Base-by-base conservation (phyloP, 2,113 vertebrate genomes). In the Pipa parva region DNA sequence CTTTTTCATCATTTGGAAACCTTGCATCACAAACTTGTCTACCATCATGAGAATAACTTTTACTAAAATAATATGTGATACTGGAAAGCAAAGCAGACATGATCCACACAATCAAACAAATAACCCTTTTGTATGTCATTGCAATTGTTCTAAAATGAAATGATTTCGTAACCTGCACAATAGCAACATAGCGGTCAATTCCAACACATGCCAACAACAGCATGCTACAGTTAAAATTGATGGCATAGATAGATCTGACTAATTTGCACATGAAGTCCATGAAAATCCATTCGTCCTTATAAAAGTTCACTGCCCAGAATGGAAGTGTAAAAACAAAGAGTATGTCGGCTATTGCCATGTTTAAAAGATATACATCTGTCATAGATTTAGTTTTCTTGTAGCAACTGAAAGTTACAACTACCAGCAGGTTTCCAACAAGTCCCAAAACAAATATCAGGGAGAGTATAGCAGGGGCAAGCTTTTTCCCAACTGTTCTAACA, bases 161-260 rank as follows among this genome's bases (percentile, higher is more conserved):
- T 0, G 92, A 93, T 52, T 83, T 88, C 12, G 89, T 91, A 1
- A 91, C 93, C 73, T 92, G 92, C 0, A 98, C 95, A 0, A 98
- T 94, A 52, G 95, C 92, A 0, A 95, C 52, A 74, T 97, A 98
- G 29, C 95, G 86, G 77, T 98, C 95, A 37, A 88, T 46, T 2
- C 93, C 93, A 76, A 98, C 81, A 25, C 92, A 95, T 49, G 91
- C 88, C 60, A 98, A 74, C 59, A 98, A 86, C 64, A 98, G 76
- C 88, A 93, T 91, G 46, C 93, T 93, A 1, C 93, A 93, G 84
- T 90, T 91, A 58, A 98, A 88, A 84, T 97, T 98, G 63, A 97
- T 63, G 1, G 90, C 90, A 26, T 95, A 95, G 51, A 91, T 73
- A 15, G 93, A 91, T 2, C 81, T 83, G 31, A 87, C 65, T 37